phyloP scores from a whole-genome alignment of 1,140 invertebrate genomes.

The Papilio polytes region DNA sequence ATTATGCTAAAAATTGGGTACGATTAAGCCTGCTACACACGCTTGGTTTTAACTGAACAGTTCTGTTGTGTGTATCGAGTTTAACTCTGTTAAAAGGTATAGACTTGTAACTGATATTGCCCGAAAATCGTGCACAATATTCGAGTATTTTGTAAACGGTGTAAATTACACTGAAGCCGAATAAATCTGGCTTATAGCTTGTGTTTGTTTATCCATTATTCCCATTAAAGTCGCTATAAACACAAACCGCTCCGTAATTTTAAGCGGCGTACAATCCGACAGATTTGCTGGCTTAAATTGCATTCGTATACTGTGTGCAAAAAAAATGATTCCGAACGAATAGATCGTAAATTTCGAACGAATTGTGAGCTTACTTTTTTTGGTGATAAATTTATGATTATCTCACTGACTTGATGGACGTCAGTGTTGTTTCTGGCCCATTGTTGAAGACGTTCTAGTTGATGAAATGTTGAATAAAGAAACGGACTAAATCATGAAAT shows the following conservation, averaged over 20 bases:
- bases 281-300: slow-evolving; percentile 33
- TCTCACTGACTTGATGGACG: slow-evolving; percentile 12
- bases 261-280: slow-evolving; percentile 20
- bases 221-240: slow-evolving; percentile 24
- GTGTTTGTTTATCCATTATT: slow-evolving; percentile 28
- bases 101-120: neutral
- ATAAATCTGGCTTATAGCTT: slow-evolving; percentile 22
- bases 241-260: slow-evolving; percentile 32
- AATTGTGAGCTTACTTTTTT: neutral
- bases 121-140: neutral
- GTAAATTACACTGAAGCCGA: slow-evolving; percentile 23
- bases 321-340: slow-evolving; percentile 27
- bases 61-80: neutral
- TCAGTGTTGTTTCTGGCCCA: neutral
- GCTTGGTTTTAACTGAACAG: neutral
- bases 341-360: slow-evolving; percentile 35
- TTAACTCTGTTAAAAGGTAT: neutral
- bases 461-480: neutral
- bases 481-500: neutral
- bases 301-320: slow-evolving; percentile 27
- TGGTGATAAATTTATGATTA: slow-evolving; percentile 32
- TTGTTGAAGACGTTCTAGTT: neutral
- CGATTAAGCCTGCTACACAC: neutral
- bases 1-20: too few species aligned
- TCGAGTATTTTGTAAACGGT: slow-evolving; percentile 1